Conservation (phyloP, 2,888 invertebrate genomes). For the Apotomis capreana region DNA sequence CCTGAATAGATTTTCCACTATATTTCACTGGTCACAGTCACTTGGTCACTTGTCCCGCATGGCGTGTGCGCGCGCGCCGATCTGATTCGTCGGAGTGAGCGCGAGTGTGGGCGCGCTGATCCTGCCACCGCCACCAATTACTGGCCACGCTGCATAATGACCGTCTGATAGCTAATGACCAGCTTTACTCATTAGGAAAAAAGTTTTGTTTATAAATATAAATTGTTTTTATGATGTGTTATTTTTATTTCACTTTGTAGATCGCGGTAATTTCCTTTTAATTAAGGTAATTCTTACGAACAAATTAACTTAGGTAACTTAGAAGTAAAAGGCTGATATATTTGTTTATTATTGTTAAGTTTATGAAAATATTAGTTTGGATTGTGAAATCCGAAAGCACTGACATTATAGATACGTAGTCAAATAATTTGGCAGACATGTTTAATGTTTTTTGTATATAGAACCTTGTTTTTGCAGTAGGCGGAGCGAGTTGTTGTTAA, state of each 20-base stretch:
- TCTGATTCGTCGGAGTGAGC: conserved; percentile 68
- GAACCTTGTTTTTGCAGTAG: conserved; percentile 67
- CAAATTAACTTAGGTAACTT: background rate
- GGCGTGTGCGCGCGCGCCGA: conserved; percentile 61
- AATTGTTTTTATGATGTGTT: conserved; percentile 5
- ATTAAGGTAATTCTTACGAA: background rate
- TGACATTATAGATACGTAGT: conserved; percentile 8
- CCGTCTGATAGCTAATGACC: conserved; percentile 25
- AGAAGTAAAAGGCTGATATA: no score
- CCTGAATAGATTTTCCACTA: conserved; percentile 54
- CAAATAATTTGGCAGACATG: conserved; percentile 51
- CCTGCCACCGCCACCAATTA: conserved; percentile 48
- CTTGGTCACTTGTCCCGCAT: conserved; percentile 56
- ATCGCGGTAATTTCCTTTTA: no score
- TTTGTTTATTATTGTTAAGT: no score
- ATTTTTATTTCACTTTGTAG: conserved; percentile 34
- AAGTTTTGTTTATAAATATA: conserved; percentile 32
- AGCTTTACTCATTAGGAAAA: conserved; percentile 36
- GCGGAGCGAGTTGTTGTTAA: conserved; percentile 72
- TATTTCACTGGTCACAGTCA: conserved; percentile 56
- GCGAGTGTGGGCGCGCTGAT: conserved; percentile 52
- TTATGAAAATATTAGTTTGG: no score
- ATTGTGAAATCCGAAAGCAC: background rate
- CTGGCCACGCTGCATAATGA: conserved; percentile 44
- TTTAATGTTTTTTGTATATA: conserved; percentile 53